Evolutionary conservation across 2,888 invertebrate species (phyloP).

Genomic region (Aromia moschata): DNA sequence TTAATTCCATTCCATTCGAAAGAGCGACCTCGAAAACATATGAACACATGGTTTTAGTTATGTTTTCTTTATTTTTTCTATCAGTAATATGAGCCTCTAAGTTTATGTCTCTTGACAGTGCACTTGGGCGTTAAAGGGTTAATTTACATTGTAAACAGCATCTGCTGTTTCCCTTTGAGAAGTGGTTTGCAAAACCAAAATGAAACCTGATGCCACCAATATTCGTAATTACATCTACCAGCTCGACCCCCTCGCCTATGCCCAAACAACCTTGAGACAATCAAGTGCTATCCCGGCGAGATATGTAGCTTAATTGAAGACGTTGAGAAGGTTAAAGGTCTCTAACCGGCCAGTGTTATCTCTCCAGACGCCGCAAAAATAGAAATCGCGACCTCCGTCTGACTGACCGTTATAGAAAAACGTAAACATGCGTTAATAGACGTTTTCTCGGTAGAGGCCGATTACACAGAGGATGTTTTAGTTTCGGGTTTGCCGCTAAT

Average conservation of each 20-base stretch:
- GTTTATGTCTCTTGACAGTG: too few species aligned
- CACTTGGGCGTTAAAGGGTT: too few species aligned
- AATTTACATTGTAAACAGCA: too few species aligned
- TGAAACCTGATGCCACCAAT: constrained; percentile 5
- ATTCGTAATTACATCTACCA: constrained; percentile 18
- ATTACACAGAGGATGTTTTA: background rate
- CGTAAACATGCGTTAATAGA: constrained; percentile 1
- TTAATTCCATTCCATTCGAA: too few species aligned
- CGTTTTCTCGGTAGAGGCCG: background rate
- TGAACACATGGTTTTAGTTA: too few species aligned
- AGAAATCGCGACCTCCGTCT: constrained; percentile 25
- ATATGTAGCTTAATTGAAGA: constrained; percentile 25
- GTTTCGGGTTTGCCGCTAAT: background rate
- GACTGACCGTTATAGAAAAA: constrained; percentile 15
- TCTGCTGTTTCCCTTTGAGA: too few species aligned
- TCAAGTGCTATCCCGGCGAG: background rate
- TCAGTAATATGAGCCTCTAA: too few species aligned
- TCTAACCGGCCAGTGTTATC: constrained; percentile 24
- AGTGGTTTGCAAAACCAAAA: too few species aligned
- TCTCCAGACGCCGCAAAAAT: constrained; percentile 28
- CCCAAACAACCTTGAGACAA: constrained; percentile 20
- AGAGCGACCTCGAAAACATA: too few species aligned
- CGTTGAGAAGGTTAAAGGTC: constrained; percentile 37
- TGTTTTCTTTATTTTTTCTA: too few species aligned
- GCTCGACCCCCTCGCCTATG: constrained; percentile 18